Evolutionary conservation across 2,113 vertebrate species (phyloP).

Genomic region (Oostethus manadensis): DNA sequence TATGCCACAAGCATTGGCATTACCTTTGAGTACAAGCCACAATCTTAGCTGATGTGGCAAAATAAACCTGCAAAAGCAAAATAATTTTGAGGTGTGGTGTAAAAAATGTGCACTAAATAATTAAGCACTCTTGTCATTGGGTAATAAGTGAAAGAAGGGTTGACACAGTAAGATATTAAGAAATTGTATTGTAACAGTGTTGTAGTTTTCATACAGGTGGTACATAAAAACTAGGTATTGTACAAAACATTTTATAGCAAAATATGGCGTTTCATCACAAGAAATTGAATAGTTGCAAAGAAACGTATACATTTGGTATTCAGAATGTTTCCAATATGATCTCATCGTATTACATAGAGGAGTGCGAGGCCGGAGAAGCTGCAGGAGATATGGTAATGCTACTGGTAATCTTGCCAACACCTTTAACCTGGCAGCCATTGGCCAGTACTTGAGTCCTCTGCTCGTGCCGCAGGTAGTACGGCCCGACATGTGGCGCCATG

Average conservation of each 20-base stretch:
- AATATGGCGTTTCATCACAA: background rate
- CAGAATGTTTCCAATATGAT: background rate
- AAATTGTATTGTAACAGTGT: constrained; percentile 1
- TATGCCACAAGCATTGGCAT: no score
- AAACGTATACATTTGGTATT: background rate
- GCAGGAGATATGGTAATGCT: constrained; percentile 95
- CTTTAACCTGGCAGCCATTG: constrained; percentile 81
- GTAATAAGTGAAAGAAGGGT: background rate
- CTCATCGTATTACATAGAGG: constrained; percentile 63
- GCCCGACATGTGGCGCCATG: constrained; percentile 72
- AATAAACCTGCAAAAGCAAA: background rate
- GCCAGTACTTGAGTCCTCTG: constrained; percentile 82
- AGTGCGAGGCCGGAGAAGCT: constrained; percentile 80
- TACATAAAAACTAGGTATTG: background rate
- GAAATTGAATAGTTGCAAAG: background rate
- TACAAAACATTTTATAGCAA: background rate
- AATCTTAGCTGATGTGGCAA: background rate
- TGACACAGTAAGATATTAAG: background rate
- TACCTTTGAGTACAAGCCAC: background rate
- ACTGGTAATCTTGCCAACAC: constrained; percentile 91
- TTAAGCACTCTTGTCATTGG: background rate
- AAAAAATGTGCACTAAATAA: background rate
- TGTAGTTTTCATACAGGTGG: background rate
- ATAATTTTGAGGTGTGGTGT: background rate
- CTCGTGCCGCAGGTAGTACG: constrained; percentile 77